Base-by-base conservation (phyloP, 2,888 invertebrate species). In the Plemyria rubiginata region DNA sequence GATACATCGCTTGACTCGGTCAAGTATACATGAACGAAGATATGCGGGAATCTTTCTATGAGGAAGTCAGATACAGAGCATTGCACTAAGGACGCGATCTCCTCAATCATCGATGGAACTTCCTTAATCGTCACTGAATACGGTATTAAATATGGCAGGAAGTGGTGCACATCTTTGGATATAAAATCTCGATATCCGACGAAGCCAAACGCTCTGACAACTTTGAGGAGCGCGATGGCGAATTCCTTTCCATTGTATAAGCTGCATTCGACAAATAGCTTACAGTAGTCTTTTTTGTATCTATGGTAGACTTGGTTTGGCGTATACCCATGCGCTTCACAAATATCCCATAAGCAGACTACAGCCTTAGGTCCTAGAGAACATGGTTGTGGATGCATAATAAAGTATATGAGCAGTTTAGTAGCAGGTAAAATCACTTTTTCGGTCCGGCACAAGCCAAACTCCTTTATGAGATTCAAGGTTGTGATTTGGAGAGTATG, bases 11-110 rank as follows among this genome's bases (percentile, higher is more conserved):
- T 89, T 0, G 90, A 79, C 80, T 96, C 95, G 41, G 94, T 94
- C 58, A 97, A 86, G 77, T 95, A 95, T 2, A 96, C 88, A 68
- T 96, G 94, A 0, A 96, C 94, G 70, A 96, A 97, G 54, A 96
- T 95, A 53, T 95, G 94, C 54, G 96, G 94, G 76, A 96, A 96
- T 60, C 95, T 94, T 59, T 94, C 94, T 1, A 93, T 90, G 12
- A 96, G 86, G 70, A 96, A 93, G 43, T 95, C 94, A 0, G 94
- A 88, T 16, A 94, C 87, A 3, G 94, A 93, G 64, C 93, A 91
- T 71, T 94, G 94, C 9, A 94, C 93, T 29, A 94, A 79, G 0
- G 89, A 88, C 0, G 95, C 94, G 48, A 96, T 93, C 77, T 96
- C 95, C 66, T 94, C 93, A 51, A 96, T 93, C 68, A 96, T 94